Conservation (phyloP, 2,113 vertebrate genomes). For the Pungitius pungitius region DNA sequence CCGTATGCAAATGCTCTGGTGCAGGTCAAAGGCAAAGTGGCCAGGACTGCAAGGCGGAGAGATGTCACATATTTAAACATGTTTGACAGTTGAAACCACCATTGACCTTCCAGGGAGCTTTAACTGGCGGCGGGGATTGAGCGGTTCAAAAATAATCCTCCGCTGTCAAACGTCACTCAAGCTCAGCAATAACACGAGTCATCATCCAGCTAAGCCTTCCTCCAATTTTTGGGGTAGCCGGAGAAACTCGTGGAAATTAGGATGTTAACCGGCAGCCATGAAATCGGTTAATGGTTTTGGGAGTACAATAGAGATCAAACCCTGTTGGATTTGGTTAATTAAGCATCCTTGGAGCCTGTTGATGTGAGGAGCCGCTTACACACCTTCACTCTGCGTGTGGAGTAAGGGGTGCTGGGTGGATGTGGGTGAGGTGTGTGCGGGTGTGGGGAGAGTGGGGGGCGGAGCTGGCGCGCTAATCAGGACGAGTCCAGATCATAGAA, state of each 20-base stretch:
- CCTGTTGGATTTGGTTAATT: constrained; percentile 72
- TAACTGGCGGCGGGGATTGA: constrained; percentile 74
- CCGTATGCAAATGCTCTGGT: constrained; percentile 55
- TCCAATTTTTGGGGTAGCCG: constrained; percentile 61
- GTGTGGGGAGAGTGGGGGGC: no score
- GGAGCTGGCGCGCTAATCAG: constrained; percentile 53
- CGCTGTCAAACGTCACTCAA: constrained; percentile 82
- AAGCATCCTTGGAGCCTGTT: constrained; percentile 62
- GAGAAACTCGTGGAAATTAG: constrained; percentile 70
- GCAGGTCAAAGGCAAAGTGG: constrained; percentile 60
- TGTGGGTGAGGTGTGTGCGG: constrained; percentile 19
- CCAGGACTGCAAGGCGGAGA: constrained; percentile 52
- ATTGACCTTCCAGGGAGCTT: constrained; percentile 79
- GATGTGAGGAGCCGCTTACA: constrained; percentile 51
- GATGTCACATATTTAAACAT: constrained; percentile 68
- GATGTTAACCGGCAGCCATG: constrained; percentile 73
- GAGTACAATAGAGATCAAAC: constrained; percentile 74
- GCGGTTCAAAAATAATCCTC: constrained; percentile 78
- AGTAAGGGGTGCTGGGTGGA: constrained; percentile 18
- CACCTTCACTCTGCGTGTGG: constrained; percentile 60
- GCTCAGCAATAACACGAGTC: constrained; percentile 74
- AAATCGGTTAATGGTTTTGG: constrained; percentile 65
- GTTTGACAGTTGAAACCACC: constrained; percentile 76
- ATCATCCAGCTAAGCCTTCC: constrained; percentile 77
- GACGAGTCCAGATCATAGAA: constrained; percentile 38